Percentiles rank a stretch among this genome's conserved stretches.
Conservation (phyloP, 2,888 invertebrate species). For the Aromia moschata region DNA sequence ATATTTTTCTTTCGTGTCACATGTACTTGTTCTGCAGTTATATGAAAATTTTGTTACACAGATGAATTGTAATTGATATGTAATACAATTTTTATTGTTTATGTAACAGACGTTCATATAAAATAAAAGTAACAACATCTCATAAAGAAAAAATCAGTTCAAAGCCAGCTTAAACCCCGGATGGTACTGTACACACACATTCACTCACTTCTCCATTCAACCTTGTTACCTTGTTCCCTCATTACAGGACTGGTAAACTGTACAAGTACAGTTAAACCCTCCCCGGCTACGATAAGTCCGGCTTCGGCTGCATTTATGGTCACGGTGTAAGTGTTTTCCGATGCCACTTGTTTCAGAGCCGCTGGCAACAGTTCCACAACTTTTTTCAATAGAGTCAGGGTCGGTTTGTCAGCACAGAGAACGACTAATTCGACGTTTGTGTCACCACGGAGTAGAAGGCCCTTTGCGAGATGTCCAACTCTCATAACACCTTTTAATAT, state of each 20-base stretch:
- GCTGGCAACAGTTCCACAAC: slow-evolving; percentile 83
- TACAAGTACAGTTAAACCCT: slow-evolving; percentile 82
- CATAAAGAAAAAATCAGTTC: slow-evolving; percentile 19
- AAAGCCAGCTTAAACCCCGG: slow-evolving; percentile 61
- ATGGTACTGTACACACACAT: slow-evolving; percentile 58
- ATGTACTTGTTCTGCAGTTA: too few species aligned
- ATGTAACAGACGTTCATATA: too few species aligned
- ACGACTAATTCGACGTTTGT: slow-evolving; percentile 91
- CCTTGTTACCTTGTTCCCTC: slow-evolving; percentile 77
- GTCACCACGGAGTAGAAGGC: slow-evolving; percentile 89
- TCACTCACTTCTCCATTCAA: slow-evolving; percentile 25
- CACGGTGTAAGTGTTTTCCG: slow-evolving; percentile 84
- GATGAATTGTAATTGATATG: too few species aligned
- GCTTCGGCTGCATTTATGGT: slow-evolving; percentile 86
- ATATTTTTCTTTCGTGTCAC: too few species aligned
- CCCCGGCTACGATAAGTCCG: slow-evolving; percentile 84
- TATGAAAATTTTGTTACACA: too few species aligned
- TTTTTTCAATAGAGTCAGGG: slow-evolving; percentile 84
- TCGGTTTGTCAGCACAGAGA: slow-evolving; percentile 94
- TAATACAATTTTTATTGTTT: too few species aligned
- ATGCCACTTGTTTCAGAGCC: slow-evolving; percentile 76
- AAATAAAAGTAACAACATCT: too few species aligned
- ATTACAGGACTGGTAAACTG: slow-evolving; percentile 93
- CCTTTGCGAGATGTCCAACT: slow-evolving; percentile 90
- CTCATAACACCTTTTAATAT: slow-evolving; percentile 96